Conservation (phyloP, 2,888 invertebrate species). For the Cryptocephalus primarius region DNA sequence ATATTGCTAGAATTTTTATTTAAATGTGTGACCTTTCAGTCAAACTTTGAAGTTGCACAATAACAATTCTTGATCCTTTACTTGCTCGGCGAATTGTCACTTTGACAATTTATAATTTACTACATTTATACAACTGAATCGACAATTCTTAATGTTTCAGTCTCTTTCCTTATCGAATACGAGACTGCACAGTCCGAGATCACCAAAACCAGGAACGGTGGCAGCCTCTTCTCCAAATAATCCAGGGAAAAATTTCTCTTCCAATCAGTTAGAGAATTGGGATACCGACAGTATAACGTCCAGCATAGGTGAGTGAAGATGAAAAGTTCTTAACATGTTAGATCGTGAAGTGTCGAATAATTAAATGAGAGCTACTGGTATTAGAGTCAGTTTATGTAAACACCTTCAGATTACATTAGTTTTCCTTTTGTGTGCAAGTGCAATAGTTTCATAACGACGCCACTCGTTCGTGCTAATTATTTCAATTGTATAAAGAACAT, state of each 20-base stretch:
- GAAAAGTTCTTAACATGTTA: too few species aligned
- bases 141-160: conserved; percentile 24
- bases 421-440: neutral
- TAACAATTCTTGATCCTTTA: too few species aligned
- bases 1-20: too few species aligned
- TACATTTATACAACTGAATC: too few species aligned
- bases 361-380: neutral
- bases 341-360: neutral
- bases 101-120: too few species aligned
- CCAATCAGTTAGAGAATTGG: conserved; percentile 39
- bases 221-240: conserved; percentile 20
- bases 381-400: neutral
- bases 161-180: conserved; percentile 32
- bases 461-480: too few species aligned
- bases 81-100: too few species aligned
- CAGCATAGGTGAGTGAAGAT: conserved; percentile 56
- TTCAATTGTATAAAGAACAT: neutral
- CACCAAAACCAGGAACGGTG: conserved; percentile 22
- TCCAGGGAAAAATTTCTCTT: conserved; percentile 46
- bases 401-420: neutral
- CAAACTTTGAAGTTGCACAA: too few species aligned
- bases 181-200: conserved; percentile 19
- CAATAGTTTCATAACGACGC: neutral
- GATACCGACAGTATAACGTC: conserved; percentile 59
- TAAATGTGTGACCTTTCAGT: too few species aligned